Evolutionary conservation across 2,113 vertebrate genomes (phyloP), one percentile per base, ranked within the genome.

Genomic region (Chionis minor): DNA sequence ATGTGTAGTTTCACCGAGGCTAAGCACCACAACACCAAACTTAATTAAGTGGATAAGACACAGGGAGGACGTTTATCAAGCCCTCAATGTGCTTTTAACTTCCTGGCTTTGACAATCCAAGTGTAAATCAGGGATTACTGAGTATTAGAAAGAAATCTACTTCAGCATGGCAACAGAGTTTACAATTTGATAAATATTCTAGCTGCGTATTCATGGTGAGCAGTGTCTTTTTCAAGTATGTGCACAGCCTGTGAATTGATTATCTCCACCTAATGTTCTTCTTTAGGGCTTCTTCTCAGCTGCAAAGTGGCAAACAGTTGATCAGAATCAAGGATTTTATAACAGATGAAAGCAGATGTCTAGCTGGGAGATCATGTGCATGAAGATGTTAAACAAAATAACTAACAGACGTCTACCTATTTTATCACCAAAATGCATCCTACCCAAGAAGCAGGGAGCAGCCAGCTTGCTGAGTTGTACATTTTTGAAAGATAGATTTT

Each of bases 101-200:
- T 61, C 38, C 74, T 80, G 59, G 17, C 30, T 96, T 85, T 90
- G 59, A 92, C 79, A 85, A 33, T 62, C 83, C 16, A 8, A 81
- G 73, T 58, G 73, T 86, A 94, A 96, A 72, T 58, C 63, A 59
- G 45, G 70, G 80, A 92, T 96, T 97, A 91, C 66, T 42, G 77
- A 91, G 82, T 23, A 86, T 89, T 93, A 95, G 59, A 87, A 67
- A 32, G 52, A 97, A 95, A 95, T 78, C 82, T 88, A 21, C 69
- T 92, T 93, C 52, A 86, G 89, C 90, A 96, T 92, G 81, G 84
- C 85, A 93, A 42, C 83, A 63, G 82, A 8, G 12, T 85, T 86
- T 87, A 92, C 81, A 62, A 69, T 79, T 83, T 85, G 69, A 96
- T 96, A 97, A 92, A 78, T 94, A 97, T 96, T 97, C 82, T 26